Evolutionary conservation across 2,113 vertebrate species (phyloP).

Genomic region (Felis chaus): DNA sequence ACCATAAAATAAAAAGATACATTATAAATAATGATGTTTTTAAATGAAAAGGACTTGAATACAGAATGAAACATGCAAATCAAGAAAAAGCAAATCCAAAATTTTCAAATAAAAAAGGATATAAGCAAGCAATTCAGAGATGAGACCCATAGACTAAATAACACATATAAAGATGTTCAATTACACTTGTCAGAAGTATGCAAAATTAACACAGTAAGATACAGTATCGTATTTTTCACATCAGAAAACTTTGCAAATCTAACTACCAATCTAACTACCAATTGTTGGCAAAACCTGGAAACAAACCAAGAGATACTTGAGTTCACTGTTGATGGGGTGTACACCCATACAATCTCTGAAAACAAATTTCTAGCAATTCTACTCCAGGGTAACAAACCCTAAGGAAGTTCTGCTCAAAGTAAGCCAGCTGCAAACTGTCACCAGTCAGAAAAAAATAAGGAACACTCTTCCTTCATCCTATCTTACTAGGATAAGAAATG

Average conservation of each 20-base stretch:
- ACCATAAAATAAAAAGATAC: neutral
- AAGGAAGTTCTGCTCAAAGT: neutral
- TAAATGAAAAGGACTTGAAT: neutral
- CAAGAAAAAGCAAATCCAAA: neutral
- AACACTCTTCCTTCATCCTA: neutral
- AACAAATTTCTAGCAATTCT: neutral
- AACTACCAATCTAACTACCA: neutral
- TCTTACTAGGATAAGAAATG: neutral
- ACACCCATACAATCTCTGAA: neutral
- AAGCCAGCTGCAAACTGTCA: neutral
- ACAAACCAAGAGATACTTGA: neutral
- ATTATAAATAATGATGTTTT: neutral
- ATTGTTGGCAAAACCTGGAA: neutral
- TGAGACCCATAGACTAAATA: neutral
- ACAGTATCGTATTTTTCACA: neutral
- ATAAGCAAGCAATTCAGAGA: neutral
- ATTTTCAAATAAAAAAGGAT: neutral
- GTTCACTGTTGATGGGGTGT: neutral
- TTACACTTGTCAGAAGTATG: neutral
- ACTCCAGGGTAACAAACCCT: neutral
- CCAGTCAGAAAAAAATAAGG: neutral
- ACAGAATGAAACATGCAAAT: neutral
- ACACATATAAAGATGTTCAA: neutral
- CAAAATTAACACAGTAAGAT: neutral
- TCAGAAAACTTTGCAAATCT: neutral